Conservation (phyloP, 1,140 invertebrate species). For the Drosophila pectinifera region DNA sequence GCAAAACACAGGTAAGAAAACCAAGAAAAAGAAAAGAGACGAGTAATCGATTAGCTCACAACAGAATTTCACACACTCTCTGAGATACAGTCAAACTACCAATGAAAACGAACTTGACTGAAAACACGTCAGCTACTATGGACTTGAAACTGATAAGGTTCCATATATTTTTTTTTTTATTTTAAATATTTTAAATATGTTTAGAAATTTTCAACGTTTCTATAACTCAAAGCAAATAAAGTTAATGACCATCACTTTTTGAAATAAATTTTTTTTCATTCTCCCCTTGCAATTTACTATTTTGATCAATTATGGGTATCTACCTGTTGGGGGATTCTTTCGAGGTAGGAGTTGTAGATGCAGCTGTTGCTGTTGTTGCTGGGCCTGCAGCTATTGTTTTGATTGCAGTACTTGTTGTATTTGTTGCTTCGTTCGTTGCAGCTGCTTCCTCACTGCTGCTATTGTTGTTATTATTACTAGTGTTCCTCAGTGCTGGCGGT, state of each 20-base stretch:
- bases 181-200: too few relatives aligned
- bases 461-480: conserved; percentile 48
- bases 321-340: conserved; percentile 57
- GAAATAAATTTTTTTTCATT: not conserved
- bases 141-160: not conserved
- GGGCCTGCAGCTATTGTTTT: conserved; percentile 46
- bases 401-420: conserved; percentile 24
- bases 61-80: conserved; percentile 58
- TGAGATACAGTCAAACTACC: conserved; percentile 11
- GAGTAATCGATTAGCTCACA: conserved; percentile 47
- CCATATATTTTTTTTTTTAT: not conserved
- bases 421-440: conserved; percentile 47
- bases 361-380: conserved; percentile 35
- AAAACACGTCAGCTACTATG: not conserved
- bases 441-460: conserved; percentile 59
- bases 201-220: too few relatives aligned
- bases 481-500: conserved; percentile 76
- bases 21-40: conserved; percentile 25
- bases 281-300: not conserved
- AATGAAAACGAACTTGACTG: too few relatives aligned
- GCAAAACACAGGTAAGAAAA: conserved; percentile 70
- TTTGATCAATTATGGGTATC: too few relatives aligned
- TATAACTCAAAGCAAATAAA: too few relatives aligned
- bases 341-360: conserved; percentile 49
- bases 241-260: not conserved